These are phyloP conservation scores for Diphyllodes magnificus DNA, from an alignment of 2,113 vertebrate species.

Conservation along the genomic window DNA sequence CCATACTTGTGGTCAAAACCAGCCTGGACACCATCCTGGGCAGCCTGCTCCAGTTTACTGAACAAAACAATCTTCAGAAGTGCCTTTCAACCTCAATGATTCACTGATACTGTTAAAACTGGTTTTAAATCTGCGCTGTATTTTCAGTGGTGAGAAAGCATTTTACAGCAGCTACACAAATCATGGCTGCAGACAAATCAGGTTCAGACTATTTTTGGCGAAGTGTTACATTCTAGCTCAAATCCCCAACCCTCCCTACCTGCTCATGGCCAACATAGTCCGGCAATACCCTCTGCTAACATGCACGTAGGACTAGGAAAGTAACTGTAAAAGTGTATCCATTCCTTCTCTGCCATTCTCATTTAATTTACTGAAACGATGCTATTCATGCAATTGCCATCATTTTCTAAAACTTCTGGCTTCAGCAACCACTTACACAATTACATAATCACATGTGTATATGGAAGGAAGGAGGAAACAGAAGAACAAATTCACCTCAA, in stretches of 20 bases:
- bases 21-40: neutral
- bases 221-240: neutral
- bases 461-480: neutral
- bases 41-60: neutral
- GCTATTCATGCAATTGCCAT: neutral
- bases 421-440: neutral
- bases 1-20: neutral
- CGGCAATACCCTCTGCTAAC: neutral
- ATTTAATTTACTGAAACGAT: neutral
- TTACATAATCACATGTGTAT: neutral
- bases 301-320: accelerated
- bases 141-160: neutral
- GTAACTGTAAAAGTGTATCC: neutral
- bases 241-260: neutral
- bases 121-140: neutral
- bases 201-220: neutral
- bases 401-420: neutral
- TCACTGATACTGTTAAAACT: neutral
- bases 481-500: neutral
- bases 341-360: neutral
- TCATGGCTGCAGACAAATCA: neutral
- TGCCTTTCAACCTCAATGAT: neutral
- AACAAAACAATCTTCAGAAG: neutral
- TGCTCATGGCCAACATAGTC: neutral
- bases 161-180: neutral